Conservation (phyloP, 2,888 invertebrate genomes). For the Apoderus coryli region DNA sequence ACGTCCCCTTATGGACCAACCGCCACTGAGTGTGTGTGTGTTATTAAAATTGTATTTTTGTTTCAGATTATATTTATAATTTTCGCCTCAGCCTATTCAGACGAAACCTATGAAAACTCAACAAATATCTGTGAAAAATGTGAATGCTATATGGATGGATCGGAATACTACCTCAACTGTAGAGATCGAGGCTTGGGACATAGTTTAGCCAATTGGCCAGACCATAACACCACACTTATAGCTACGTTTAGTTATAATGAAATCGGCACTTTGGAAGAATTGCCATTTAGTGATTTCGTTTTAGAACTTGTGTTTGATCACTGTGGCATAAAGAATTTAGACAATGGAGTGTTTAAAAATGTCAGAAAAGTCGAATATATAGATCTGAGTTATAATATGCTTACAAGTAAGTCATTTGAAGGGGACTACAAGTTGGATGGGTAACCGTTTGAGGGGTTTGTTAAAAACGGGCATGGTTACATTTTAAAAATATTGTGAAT, state of each 20-base stretch:
- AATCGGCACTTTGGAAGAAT: slow-evolving; percentile 32
- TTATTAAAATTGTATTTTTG: slow-evolving; percentile 5
- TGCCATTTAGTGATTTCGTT: slow-evolving; percentile 34
- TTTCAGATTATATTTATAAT: slow-evolving; percentile 13
- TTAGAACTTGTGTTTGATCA: slow-evolving; percentile 39
- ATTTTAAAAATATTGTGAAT: too few species aligned
- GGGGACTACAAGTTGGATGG: too few species aligned
- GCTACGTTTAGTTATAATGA: slow-evolving; percentile 44
- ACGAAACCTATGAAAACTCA: slow-evolving; percentile 12
- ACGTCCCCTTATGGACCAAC: too few species aligned
- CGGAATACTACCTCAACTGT: slow-evolving; percentile 26
- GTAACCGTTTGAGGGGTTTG: too few species aligned
- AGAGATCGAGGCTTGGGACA: slow-evolving; percentile 19
- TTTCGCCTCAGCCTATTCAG: background rate
- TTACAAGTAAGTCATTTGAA: slow-evolving; percentile 39
- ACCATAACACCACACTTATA: slow-evolving; percentile 30
- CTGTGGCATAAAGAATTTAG: slow-evolving; percentile 38
- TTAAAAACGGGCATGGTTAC: too few species aligned
- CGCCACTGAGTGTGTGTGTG: too few species aligned
- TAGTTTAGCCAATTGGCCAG: slow-evolving; percentile 30
- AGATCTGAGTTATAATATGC: slow-evolving; percentile 42
- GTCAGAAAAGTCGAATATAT: slow-evolving; percentile 37
- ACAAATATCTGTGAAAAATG: slow-evolving; percentile 22
- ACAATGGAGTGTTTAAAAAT: slow-evolving; percentile 37
- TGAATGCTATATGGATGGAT: slow-evolving; percentile 19